Evolutionary conservation across 2,888 invertebrate species (phyloP), one percentile per base, ranked within the genome.

Genomic region (Eupelmus urozonus): DNA sequence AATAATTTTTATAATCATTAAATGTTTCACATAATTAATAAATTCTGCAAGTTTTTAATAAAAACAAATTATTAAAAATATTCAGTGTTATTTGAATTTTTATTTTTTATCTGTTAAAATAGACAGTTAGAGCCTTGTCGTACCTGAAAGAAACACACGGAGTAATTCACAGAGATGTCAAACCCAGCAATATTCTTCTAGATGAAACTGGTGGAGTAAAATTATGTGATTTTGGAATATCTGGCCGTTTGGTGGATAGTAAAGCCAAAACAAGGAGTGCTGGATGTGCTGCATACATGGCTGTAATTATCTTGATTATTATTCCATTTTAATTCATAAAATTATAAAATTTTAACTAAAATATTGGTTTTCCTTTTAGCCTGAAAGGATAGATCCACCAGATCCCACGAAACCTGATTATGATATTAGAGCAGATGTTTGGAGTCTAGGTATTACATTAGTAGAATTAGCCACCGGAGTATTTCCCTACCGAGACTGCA

Each of bases 271-370:
- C 98, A 23, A 92, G 98, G 87, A 97, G 97, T 89, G 98, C 97
- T 2, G 99, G 98, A 55, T 99, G 98, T 91, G 98, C 98, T n/a
- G 98, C 98, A 0, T 99, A 99, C 87, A 97, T 99, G 98, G 98
- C 99, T 85, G 98, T 98, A 90, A 93, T 27, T 74, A 76, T 55
- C 62, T 0, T 57, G 16, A 45, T 66, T 29, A 63, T 25, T 29
- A 16, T 9, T 80, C 18, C 20, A 59, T 55, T 71, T 57, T 57
- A 51, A 25, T 45, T 55, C 20, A n/a, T 60, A 51, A 20, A 18
- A 51, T 4, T 63, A 7, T 40, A 20, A 34, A 29, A 65, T 34
- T n/a, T 42, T 4, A 59, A 69, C 25, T 42, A 49, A 27, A 18
- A 0, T 3, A 66, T 49, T 69, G 20, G 29, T 57, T 77, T 76